Conservation (phyloP, 2,888 invertebrate species). For the Formica aserva region DNA sequence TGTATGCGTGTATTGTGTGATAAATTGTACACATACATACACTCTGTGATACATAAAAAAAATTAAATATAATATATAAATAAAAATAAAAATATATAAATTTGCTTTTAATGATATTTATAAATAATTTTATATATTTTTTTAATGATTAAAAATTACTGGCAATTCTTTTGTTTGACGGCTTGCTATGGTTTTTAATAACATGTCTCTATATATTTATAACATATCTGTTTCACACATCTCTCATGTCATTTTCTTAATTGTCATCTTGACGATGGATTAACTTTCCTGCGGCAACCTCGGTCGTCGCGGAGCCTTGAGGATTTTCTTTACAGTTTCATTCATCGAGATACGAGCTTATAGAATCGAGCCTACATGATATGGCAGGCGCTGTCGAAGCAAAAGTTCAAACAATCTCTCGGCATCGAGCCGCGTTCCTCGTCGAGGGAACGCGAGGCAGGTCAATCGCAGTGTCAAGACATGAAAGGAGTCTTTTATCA, state of each 20-base stretch:
- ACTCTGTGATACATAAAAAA: not conserved
- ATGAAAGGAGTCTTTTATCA: constrained; percentile 39
- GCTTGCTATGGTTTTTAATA: not conserved
- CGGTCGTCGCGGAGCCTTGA: constrained; percentile 53
- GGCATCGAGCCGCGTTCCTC: constrained; percentile 37
- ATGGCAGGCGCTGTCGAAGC: constrained; percentile 49
- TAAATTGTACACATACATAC: not conserved
- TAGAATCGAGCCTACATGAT: constrained; percentile 44
- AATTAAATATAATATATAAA: not conserved
- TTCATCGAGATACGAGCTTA: constrained; percentile 46
- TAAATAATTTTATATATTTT: not conserved
- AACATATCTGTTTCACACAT: not conserved
- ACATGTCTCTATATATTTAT: no score
- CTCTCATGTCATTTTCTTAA: not conserved
- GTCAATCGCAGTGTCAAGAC: constrained; percentile 36
- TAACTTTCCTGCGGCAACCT: constrained; percentile 11
- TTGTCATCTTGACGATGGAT: not conserved
- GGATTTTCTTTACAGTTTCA: constrained; percentile 60
- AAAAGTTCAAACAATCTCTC: constrained; percentile 61
- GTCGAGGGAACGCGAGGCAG: constrained; percentile 52
- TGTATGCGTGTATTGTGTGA: not conserved
- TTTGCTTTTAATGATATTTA: not conserved
- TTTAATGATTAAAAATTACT: not conserved
- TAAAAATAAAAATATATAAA: not conserved
- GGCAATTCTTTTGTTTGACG: not conserved